Conservation (phyloP, 2,113 vertebrate genomes). For the Takifugu bimaculatus region DNA sequence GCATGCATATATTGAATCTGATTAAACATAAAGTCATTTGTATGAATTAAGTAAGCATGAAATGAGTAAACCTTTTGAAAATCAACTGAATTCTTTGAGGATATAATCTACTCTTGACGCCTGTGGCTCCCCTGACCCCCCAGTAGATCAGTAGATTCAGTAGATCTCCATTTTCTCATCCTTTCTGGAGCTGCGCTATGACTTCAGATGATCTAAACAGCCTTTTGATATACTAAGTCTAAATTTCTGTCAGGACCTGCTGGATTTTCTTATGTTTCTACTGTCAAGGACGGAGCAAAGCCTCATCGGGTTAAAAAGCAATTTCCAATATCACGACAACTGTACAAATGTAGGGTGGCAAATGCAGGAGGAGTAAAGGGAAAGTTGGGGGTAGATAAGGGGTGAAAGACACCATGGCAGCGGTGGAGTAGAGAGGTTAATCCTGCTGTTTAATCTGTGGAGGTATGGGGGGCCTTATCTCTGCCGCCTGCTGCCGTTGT, state of each 20-base stretch:
- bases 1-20: not conserved
- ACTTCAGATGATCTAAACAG: slow-evolving; percentile 10
- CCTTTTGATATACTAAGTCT: not conserved
- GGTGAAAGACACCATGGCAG: slow-evolving; percentile 69
- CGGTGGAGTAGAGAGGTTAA: slow-evolving; percentile 76
- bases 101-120: slow-evolving; percentile 55
- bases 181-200: slow-evolving; percentile 13
- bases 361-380: slow-evolving; percentile 64
- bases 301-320: slow-evolving; percentile 71
- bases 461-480: slow-evolving; percentile 75
- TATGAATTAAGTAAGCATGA: no score
- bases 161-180: slow-evolving; percentile 18
- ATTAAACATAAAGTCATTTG: no score
- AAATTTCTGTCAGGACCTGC: slow-evolving; percentile 4
- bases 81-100: slow-evolving; percentile 19
- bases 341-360: slow-evolving; percentile 72
- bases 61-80: not conserved
- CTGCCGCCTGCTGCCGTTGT: slow-evolving; percentile 68
- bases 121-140: slow-evolving; percentile 43
- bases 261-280: slow-evolving; percentile 61
- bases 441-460: slow-evolving; percentile 79
- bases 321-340: slow-evolving; percentile 73
- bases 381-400: slow-evolving; percentile 60
- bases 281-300: slow-evolving; percentile 43
- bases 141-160: slow-evolving; percentile 40